phyloP scores from a whole-genome alignment of 1,140 invertebrate genomes.

The Amphibalanus amphitrite region DNA sequence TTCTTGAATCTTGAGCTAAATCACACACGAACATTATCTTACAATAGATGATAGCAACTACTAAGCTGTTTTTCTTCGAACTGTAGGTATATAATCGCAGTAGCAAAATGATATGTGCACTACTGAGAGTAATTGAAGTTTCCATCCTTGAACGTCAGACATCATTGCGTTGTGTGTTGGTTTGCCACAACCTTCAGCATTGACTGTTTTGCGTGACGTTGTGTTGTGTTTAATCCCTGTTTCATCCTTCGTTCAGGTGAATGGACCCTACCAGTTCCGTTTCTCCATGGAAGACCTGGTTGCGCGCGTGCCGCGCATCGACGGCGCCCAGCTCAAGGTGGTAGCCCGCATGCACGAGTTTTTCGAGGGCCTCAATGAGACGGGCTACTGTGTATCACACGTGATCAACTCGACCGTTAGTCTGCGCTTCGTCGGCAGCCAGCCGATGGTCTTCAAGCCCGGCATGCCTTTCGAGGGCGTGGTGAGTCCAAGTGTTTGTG shows the following conservation, averaged over 20 bases:
- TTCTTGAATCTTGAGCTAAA: no score
- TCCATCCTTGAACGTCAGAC: no score
- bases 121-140: no score
- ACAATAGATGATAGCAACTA: no score
- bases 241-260: slow-evolving; percentile 8
- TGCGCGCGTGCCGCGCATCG: slow-evolving; percentile 2
- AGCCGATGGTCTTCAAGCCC: slow-evolving; percentile 37
- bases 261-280: slow-evolving; percentile 19
- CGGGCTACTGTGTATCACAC: slow-evolving; percentile 31
- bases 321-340: slow-evolving; percentile 16
- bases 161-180: no score
- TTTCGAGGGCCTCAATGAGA: slow-evolving; percentile 15
- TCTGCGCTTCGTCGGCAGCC: slow-evolving; percentile 34
- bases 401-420: slow-evolving; percentile 30
- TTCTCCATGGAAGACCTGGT: slow-evolving; percentile 18
- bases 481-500: slow-evolving; percentile 26
- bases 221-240: slow-evolving; percentile 10
- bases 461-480: slow-evolving; percentile 32
- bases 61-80: no score
- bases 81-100: no score
- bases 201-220: slow-evolving; percentile 14
- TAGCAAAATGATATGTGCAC: no score
- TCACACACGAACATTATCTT: no score
- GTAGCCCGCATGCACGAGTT: slow-evolving; percentile 17
- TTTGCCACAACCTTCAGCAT: no score